Conservation (phyloP, 2,797 vertebrate species). For the Ctenosaura bakeri region DNA sequence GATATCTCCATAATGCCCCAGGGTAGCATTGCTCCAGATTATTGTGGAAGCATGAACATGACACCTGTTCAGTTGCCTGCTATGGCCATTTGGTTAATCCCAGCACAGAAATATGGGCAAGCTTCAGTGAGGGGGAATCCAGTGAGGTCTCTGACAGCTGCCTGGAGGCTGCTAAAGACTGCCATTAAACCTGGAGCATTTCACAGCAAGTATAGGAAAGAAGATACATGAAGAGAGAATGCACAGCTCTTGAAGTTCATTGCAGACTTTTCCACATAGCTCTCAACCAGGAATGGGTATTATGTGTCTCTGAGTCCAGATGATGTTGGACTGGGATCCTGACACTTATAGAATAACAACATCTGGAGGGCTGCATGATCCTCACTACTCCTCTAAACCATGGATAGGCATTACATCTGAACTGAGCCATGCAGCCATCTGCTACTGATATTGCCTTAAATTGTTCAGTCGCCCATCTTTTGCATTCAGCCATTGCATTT, state of each 20-base stretch:
- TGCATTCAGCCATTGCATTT: not conserved
- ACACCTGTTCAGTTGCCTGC: not conserved
- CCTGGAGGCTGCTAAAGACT: not conserved
- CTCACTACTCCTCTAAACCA: not conserved
- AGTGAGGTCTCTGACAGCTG: not conserved
- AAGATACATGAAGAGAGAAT: not conserved
- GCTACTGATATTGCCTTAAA: not conserved
- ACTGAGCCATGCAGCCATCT: not conserved
- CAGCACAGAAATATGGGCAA: not conserved
- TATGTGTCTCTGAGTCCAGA: too few species aligned
- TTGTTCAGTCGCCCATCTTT: not conserved
- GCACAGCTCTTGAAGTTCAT: too few species aligned
- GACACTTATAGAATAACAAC: too few species aligned
- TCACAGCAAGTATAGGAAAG: not conserved
- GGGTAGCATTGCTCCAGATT: not conserved
- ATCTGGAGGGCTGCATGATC: too few species aligned
- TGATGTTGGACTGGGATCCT: too few species aligned
- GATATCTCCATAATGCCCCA: not conserved
- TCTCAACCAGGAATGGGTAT: not conserved
- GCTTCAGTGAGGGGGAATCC: not conserved
- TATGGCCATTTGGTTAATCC: not conserved
- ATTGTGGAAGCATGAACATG: too few species aligned
- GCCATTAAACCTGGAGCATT: not conserved
- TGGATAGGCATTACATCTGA: not conserved
- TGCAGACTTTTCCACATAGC: too few species aligned